phyloP scores from a whole-genome alignment of 2,113 vertebrate species.

The Stegastes partitus region DNA sequence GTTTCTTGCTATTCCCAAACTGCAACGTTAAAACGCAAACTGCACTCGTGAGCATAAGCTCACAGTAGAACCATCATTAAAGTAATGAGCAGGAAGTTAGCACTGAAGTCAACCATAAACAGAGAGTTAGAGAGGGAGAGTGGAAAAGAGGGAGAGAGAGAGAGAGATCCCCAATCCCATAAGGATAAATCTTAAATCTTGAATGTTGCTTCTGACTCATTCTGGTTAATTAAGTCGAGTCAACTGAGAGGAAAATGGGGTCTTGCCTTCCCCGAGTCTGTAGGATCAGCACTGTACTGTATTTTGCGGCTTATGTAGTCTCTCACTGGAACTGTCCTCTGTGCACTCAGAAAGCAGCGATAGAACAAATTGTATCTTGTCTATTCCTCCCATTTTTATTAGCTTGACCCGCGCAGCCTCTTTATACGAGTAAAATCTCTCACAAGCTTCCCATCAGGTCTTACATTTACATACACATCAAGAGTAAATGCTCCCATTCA shows the following conservation, averaged over 20 bases:
- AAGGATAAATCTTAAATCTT: conserved; percentile 79
- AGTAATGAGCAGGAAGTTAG: conserved; percentile 81
- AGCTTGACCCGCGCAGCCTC: conserved; percentile 38
- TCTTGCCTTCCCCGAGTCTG: conserved; percentile 62
- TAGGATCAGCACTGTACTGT: conserved; percentile 71
- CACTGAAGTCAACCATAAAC: conserved; percentile 74
- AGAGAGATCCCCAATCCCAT: conserved; percentile 75
- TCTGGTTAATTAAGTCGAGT: conserved; percentile 82
- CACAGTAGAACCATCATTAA: conserved; percentile 77
- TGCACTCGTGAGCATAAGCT: conserved; percentile 71
- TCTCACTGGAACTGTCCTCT: conserved; percentile 67
- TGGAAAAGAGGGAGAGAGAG: conserved; percentile 17
- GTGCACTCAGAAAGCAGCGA: conserved; percentile 50
- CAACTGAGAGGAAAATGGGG: conserved; percentile 78
- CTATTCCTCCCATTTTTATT: conserved; percentile 49
- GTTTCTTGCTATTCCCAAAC: conserved; percentile 64
- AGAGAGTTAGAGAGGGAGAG: conserved; percentile 38
- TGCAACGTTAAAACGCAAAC: conserved; percentile 68
- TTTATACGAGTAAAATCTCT: conserved; percentile 23
- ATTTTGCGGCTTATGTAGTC: conserved; percentile 64
- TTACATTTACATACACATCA: conserved; percentile 47
- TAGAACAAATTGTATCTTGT: conserved; percentile 60
- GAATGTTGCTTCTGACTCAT: conserved; percentile 79
- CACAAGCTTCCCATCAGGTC: conserved; percentile 30
- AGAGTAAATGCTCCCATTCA: conserved; percentile 39